Evolutionary conservation across 2,113 vertebrate species (phyloP), one percentile per base, ranked within the genome.

Genomic region (Psittacula cyanocephala): DNA sequence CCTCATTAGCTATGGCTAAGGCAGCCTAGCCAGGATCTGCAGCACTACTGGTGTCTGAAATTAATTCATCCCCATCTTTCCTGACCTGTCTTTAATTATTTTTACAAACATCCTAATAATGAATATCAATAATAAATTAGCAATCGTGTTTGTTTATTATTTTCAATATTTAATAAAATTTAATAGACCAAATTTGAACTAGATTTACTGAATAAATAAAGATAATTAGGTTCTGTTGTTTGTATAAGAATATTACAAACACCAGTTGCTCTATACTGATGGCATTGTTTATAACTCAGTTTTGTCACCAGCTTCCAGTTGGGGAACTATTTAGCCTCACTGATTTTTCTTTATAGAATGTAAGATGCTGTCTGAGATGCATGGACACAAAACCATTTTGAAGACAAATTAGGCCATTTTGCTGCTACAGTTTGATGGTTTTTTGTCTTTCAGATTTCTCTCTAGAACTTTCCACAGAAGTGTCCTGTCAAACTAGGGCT

Each of bases 151-250:
- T 96, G 89, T 96, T 96, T 97, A 97, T 98, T 60, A 63, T 94
- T 90, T 91, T 96, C 95, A 98, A 96, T 97, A 97, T 97, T 98
- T 98, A 97, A 97, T 96, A 96, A 65, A 95, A 97, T 95, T 97
- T 88, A 96, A 97, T 96, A 96, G 95, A 97, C 96, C 91, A 94
- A 97, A 97, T 98, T 95, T 95, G 87, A 96, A 96, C 79, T 93
- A 79, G 82, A 94, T 88, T 94, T 96, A 72, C 81, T 81, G 94
- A 97, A 95, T 94, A 96, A 89, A 92, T 90, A 97, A 75, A 91
- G 83, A 86, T 94, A 94, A 97, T 97, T 93, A 64, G 59, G 70
- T 93, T 92, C 80, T 88, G 44, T 50, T 95, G 78, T 97, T 98
- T 97, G 91, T 50, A 75, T 72, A 92, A 91, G 96, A 94, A 95